Evolutionary conservation across 2,888 invertebrate genomes (phyloP).

Genomic region (Doris montereyensis): DNA sequence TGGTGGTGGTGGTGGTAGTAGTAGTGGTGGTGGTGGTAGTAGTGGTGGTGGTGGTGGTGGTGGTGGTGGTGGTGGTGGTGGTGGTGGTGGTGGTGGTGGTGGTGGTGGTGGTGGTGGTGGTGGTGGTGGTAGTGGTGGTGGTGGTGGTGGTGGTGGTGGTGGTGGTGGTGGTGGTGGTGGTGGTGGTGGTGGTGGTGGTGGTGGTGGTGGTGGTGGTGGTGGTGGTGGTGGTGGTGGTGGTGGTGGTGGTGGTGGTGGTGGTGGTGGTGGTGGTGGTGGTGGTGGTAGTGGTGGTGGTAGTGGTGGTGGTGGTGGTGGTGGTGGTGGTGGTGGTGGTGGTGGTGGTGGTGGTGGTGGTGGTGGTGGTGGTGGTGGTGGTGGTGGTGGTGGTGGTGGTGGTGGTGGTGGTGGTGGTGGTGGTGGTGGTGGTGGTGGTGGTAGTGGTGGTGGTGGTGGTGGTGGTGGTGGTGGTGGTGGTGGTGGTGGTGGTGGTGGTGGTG

Average conservation of each 20-base stretch:
- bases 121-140: constrained; percentile 30
- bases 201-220: neutral
- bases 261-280: neutral
- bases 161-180: constrained; percentile 13
- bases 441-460: constrained; percentile 4
- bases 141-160: constrained; percentile 24
- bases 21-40: neutral
- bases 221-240: constrained; percentile 1
- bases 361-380: too few relatives aligned
- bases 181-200: constrained; percentile 11
- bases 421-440: too few relatives aligned
- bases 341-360: constrained; percentile 3
- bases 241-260: neutral
- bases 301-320: neutral
- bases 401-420: too few relatives aligned
- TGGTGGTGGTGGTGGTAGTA: neutral
- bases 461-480: neutral
- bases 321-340: too few relatives aligned
- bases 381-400: neutral
- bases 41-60: constrained; percentile 17
- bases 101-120: constrained; percentile 12
- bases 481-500: neutral
- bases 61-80: constrained; percentile 24
- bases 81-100: neutral
- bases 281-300: constrained; percentile 5